phyloP scores from a whole-genome alignment of 2,888 invertebrate species.

The Chymomyza procnemis region DNA sequence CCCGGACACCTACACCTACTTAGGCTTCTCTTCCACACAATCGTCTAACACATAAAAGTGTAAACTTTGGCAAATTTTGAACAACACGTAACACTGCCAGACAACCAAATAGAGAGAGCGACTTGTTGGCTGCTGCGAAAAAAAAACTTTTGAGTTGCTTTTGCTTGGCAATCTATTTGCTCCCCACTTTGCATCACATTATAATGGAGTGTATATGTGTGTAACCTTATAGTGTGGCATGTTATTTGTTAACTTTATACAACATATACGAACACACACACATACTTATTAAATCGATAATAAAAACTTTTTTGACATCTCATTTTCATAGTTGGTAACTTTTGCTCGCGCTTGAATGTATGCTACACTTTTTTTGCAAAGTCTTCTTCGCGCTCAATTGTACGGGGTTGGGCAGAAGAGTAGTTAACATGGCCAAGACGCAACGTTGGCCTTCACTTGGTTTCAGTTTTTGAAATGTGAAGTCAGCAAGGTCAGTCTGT shows the following conservation, averaged over 20 bases:
- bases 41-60: slow-evolving; percentile 33
- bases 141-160: slow-evolving; percentile 55
- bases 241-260: slow-evolving; percentile 51
- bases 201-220: slow-evolving; percentile 2
- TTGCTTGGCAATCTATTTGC: slow-evolving; percentile 51
- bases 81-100: slow-evolving; percentile 33
- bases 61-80: slow-evolving; percentile 48
- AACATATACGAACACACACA: slow-evolving; percentile 6
- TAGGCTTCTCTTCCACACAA: not conserved
- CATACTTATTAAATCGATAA: slow-evolving; percentile 69
- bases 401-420: no score
- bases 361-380: slow-evolving; percentile 26
- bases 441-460: no score
- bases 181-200: slow-evolving; percentile 35
- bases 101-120: not conserved
- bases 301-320: slow-evolving; percentile 72
- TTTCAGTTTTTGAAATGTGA: no score
- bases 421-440: no score
- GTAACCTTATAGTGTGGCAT: not conserved
- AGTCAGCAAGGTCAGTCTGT: no score
- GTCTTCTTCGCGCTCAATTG: not conserved
- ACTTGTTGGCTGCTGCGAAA: not conserved
- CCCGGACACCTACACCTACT: slow-evolving; percentile 1
- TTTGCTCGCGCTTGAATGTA: slow-evolving; percentile 44
- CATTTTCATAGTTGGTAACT: slow-evolving; percentile 72